Evolutionary conservation across 2,888 invertebrate species (phyloP), one percentile per base, ranked within the genome.

Genomic region (Teleogryllus oceanicus): DNA sequence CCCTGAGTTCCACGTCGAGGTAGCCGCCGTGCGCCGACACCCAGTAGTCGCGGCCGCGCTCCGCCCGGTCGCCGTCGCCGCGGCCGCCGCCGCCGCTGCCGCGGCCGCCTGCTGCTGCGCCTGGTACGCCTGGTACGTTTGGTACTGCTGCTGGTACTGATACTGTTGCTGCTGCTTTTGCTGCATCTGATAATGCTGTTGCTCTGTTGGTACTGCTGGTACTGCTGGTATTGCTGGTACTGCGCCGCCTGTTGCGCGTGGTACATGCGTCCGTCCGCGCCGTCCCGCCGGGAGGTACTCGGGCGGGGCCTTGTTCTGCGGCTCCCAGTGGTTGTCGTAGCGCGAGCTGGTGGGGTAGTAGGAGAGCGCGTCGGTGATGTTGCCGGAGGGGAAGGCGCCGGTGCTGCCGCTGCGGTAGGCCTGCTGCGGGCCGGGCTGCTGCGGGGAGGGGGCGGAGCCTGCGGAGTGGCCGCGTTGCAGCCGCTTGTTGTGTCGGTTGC

Each of bases 301-400:
- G 74, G n/a, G 78, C 16, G 20, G 20, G 18, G 16, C n/a, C 78
- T 78, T 49, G 21, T 49, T 49, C 24, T 37, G 78, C 62, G 18
- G 78, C 21, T 50, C 37, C 21, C 51, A 49, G 18, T 80, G 77
- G 50, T 76, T 75, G 78, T 91, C 91, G 83, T 91, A 91, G 82
- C 91, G 87, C 78, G 89, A 90, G 62, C 92, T 92, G 2, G 93
- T 93, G 2, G 95, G 95, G 86, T 95, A 95, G 84, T 94, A 95
- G 0, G 93, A 93, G 11, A 95, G 87, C 18, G 94, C 94, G 85
- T 95, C 95, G 0, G 94, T 95, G 49, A 95, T 90, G 81, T 88
- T 87, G 8, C 93, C 92, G 2, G 92, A 90, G 75, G 93, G 93
- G 84, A 92, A 93, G 51, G 91, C 89, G 80, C 93, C 89, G 84